phyloP scores from a whole-genome alignment of 1,140 invertebrate species.

The Pemphigus obesinymphae region DNA sequence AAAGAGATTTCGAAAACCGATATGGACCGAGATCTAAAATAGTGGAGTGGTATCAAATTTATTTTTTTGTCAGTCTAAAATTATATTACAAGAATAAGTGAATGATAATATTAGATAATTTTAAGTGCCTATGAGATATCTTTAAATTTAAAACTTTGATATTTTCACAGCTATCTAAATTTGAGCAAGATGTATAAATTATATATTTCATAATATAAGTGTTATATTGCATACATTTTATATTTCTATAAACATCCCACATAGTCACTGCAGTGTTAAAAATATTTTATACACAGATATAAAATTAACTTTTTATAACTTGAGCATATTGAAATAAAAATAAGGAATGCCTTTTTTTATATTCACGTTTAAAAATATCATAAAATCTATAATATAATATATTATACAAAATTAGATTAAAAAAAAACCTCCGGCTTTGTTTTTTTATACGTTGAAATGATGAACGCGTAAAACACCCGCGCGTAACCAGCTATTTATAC shows the following conservation, averaged over 20 bases:
- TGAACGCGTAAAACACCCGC: not conserved
- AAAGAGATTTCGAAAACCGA: no score
- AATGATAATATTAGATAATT: no score
- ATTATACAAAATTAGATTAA: not conserved
- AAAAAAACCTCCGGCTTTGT: not conserved
- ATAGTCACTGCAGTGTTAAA: no score
- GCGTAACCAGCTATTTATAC: not conserved
- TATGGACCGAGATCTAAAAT: no score
- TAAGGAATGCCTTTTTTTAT: not conserved
- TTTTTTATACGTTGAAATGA: not conserved
- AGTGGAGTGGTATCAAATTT: no score
- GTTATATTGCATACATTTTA: not conserved
- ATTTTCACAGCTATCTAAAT: not conserved
- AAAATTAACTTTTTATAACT: not conserved
- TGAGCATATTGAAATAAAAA: constrained; percentile 2
- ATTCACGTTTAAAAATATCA: not conserved
- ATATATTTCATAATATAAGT: not conserved
- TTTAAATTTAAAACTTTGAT: not conserved
- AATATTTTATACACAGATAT: not conserved
- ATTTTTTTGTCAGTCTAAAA: no score
- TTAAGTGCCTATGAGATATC: not conserved
- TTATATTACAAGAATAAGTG: no score
- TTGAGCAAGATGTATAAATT: not conserved
- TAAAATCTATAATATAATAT: not conserved
- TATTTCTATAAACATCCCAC: not conserved